These are phyloP conservation scores for Neolamprologus fasciatus DNA, from an alignment of 2,113 vertebrate species.

Conservation along the genomic window DNA sequence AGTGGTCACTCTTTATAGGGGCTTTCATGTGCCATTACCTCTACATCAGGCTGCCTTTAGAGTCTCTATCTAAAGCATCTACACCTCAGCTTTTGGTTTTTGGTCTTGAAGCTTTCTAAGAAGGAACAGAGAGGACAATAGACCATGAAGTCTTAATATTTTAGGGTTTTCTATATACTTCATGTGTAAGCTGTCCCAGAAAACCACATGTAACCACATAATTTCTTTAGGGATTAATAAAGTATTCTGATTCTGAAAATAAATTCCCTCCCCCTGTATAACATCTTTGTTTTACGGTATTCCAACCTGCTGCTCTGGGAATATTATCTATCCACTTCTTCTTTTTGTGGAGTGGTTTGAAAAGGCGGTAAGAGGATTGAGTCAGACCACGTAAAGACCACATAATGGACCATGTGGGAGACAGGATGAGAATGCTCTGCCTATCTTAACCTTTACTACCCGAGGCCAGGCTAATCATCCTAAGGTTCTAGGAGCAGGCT, in stretches of 20 bases:
- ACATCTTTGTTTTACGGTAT: not conserved
- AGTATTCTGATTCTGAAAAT: not conserved
- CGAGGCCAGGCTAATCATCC: constrained; percentile 11
- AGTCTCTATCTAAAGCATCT: not conserved
- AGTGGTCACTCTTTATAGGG: not conserved
- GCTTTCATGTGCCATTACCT: not conserved
- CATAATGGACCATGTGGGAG: not conserved
- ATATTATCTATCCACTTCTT: not conserved
- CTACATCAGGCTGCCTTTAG: not conserved
- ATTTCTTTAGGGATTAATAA: not conserved
- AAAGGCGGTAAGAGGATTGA: constrained; percentile 28
- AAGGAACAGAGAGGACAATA: not conserved
- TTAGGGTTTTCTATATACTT: not conserved
- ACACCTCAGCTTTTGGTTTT: not conserved
- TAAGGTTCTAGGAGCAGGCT: not conserved
- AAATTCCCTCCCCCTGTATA: not conserved
- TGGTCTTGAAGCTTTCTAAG: not conserved
- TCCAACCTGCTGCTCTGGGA: not conserved
- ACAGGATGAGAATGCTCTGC: not conserved
- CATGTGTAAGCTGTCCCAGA: not conserved
- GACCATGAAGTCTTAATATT: not conserved
- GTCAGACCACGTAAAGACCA: constrained; percentile 1
- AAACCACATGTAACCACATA: not conserved
- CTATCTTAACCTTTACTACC: constrained; percentile 26
- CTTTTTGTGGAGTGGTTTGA: not conserved